Evolutionary conservation across 2,797 vertebrate genomes (phyloP).

Genomic region (Sphenopsis melanotis): DNA sequence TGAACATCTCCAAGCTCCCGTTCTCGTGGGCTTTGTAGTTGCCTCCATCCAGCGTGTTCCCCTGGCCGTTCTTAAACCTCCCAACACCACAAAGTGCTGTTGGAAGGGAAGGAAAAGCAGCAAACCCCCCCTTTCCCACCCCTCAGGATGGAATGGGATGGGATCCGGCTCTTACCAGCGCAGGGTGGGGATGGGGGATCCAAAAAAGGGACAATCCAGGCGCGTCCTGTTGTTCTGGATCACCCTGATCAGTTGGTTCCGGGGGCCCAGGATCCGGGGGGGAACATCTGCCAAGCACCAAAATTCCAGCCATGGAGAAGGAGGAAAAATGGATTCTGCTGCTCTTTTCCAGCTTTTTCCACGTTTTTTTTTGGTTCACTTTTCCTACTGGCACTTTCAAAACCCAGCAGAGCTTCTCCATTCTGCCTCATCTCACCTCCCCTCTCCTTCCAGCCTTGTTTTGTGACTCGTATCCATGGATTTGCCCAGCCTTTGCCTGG

Average conservation of each 20-base stretch:
- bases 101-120: conserved; percentile 50
- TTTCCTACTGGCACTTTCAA: neutral
- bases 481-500: neutral
- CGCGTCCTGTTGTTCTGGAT: conserved; percentile 89
- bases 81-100: conserved; percentile 49
- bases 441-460: neutral
- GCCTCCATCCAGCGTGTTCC: conserved; percentile 91
- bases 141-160: neutral
- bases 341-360: neutral
- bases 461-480: neutral
- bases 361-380: neutral
- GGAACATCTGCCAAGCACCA: conserved; percentile 79
- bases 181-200: conserved; percentile 89
- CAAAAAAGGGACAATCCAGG: conserved; percentile 92
- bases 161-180: conserved; percentile 84
- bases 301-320: neutral
- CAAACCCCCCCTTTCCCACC: neutral
- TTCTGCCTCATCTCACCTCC: neutral
- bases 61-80: conserved; percentile 99
- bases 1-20: conserved; percentile 88
- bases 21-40: conserved; percentile 90
- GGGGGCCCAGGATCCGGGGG: conserved; percentile 86
- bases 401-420: neutral
- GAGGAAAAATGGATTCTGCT: neutral
- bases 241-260: conserved; percentile 90